These are phyloP conservation scores for Halictus rubicundus DNA, from an alignment of 1,140 invertebrate species.

Conservation along the genomic window DNA sequence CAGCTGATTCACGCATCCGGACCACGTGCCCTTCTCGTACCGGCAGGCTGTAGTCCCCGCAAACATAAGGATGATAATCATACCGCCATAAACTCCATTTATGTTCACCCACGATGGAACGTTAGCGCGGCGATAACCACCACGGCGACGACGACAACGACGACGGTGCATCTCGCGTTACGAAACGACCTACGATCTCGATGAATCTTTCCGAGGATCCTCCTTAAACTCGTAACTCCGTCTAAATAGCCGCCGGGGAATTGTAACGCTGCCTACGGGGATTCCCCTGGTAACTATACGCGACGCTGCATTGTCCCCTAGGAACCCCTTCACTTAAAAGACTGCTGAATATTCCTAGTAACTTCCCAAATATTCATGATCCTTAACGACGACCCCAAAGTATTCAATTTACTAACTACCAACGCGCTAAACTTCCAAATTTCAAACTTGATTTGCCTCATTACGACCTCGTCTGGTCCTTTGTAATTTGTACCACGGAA, in stretches of 20 bases:
- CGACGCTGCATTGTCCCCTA: background rate
- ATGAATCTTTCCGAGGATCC: background rate
- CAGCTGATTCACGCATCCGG: constrained; percentile 85
- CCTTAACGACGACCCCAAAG: background rate
- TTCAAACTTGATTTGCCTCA: no score
- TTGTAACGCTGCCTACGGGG: background rate
- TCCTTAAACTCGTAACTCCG: background rate
- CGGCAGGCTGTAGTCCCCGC: constrained; percentile 83
- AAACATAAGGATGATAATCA: constrained; percentile 65
- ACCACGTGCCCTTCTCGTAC: constrained; percentile 89
- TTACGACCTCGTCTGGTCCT: no score
- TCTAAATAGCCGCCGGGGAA: background rate
- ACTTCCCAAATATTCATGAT: background rate
- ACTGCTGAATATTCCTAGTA: background rate
- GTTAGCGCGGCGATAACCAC: background rate
- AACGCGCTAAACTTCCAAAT: no score
- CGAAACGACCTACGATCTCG: background rate
- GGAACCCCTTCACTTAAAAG: background rate
- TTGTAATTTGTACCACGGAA: no score
- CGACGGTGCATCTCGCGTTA: constrained; percentile 14
- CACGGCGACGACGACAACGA: no score
- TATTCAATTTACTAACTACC: background rate
- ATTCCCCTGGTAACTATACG: background rate
- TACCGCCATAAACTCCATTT: constrained; percentile 56
- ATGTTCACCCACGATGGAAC: constrained; percentile 32